Conservation (phyloP, 2,888 invertebrate genomes). For the Pseudeuparius sepicola region DNA sequence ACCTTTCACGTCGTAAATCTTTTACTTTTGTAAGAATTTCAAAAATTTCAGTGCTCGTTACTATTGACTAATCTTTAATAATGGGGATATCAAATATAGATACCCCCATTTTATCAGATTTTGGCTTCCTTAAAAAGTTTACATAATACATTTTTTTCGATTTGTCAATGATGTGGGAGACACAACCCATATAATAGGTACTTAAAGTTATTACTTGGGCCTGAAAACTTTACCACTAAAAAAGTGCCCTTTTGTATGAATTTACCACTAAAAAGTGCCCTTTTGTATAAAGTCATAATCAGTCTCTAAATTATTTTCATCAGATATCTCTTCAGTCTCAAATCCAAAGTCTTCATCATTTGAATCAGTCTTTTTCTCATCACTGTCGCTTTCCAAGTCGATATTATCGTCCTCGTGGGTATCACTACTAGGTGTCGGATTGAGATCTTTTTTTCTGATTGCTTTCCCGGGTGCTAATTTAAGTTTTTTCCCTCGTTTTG, state of each 20-base stretch:
- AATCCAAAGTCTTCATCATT: slow-evolving; percentile 8
- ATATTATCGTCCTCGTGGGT: not conserved
- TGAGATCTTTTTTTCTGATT: slow-evolving; percentile 1
- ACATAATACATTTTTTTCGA: slow-evolving; percentile 12
- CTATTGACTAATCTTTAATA: slow-evolving; percentile 2
- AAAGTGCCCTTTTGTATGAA: too few relatives aligned
- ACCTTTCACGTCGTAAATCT: not conserved
- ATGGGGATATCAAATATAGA: not conserved
- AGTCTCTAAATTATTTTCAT: slow-evolving; percentile 5
- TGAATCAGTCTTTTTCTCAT: slow-evolving; percentile 3
- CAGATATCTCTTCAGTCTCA: slow-evolving; percentile 8
- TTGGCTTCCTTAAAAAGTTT: slow-evolving; percentile 10
- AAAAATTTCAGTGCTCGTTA: not conserved
- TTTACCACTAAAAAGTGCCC: slow-evolving; percentile 1
- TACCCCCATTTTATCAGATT: slow-evolving; percentile 1
- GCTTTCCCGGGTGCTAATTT: not conserved
- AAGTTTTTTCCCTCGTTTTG: slow-evolving; percentile 1
- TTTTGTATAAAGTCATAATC: slow-evolving; percentile 3
- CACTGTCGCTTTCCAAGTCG: slow-evolving; percentile 5
- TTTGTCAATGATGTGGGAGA: slow-evolving; percentile 6
- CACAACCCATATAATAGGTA: slow-evolving; percentile 13
- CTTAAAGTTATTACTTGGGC: slow-evolving; percentile 9
- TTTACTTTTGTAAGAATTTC: not conserved
- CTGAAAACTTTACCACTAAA: slow-evolving; percentile 11
- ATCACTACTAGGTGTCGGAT: not conserved